A percentile compares a stretch with the other conserved stretches of the same genome.
phyloP scores from a whole-genome alignment of 2,888 invertebrate genomes.

The Andricus quercusramuli region DNA sequence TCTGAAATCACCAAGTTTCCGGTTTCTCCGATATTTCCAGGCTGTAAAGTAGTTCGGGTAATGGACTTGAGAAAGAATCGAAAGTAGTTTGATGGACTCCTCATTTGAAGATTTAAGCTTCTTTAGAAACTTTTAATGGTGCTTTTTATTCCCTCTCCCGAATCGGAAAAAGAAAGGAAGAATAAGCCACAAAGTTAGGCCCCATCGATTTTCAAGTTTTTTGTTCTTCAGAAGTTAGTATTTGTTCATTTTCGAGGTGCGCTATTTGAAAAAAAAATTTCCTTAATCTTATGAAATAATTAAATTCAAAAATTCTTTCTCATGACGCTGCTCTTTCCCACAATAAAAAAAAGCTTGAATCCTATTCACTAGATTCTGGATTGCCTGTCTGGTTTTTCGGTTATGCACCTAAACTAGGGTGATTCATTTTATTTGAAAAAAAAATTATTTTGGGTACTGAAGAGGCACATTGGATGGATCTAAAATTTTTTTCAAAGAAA shows the following conservation, averaged over 20 bases:
- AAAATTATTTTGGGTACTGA: no score
- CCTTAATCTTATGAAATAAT: neutral
- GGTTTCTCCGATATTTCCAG: conserved; percentile 4
- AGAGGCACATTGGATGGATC: no score
- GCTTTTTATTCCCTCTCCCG: neutral
- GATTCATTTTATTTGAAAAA: no score
- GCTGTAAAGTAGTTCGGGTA: conserved; percentile 16
- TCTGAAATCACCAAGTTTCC: conserved; percentile 1
- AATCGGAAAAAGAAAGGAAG: neutral
- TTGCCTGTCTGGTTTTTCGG: conserved; percentile 9
- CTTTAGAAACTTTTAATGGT: conserved; percentile 23
- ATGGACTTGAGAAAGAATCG: conserved; percentile 11
- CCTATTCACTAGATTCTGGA: neutral
- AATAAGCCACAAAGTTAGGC: neutral
- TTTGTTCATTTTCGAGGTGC: neutral
- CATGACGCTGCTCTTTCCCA: conserved; percentile 18
- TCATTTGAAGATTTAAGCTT: conserved; percentile 6
- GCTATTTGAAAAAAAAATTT: neutral
- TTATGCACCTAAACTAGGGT: neutral
- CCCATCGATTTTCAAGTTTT: neutral
- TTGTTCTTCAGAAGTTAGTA: neutral
- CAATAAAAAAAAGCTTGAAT: conserved; percentile 2
- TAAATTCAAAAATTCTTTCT: neutral
- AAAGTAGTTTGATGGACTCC: conserved; percentile 25
- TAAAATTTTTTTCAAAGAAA: no score